Conservation (phyloP, 2,113 vertebrate genomes). For the Hippolais icterina region DNA sequence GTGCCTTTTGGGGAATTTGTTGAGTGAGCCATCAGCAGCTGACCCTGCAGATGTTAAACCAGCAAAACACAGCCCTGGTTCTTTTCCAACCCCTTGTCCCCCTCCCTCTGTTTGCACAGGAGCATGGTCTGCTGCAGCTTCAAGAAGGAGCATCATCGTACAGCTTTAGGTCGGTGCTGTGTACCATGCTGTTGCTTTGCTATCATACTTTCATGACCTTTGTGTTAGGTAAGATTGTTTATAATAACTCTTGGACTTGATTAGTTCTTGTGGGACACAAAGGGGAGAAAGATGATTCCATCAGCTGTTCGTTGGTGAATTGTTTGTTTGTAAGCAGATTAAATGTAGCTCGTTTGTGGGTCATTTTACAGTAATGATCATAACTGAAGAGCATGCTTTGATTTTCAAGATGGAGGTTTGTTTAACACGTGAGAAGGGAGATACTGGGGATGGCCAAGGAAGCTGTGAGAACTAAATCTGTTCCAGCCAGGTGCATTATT, state of each 20-base stretch:
- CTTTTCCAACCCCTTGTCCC: not conserved
- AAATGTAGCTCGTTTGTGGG: not conserved
- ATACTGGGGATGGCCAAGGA: not conserved
- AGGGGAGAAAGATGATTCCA: not conserved
- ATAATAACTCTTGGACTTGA: constrained; percentile 44
- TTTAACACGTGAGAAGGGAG: not conserved
- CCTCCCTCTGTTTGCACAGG: constrained; percentile 74
- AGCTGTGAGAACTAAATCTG: not conserved
- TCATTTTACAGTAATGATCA: not conserved
- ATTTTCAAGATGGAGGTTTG: not conserved
- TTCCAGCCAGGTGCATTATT: not conserved
- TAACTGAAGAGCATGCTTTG: not conserved
- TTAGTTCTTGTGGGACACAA: constrained; percentile 19
- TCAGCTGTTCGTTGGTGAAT: not conserved
- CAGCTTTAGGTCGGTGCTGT: constrained; percentile 93
- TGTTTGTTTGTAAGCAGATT: not conserved
- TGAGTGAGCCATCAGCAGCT: not conserved
- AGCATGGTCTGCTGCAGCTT: constrained; percentile 91
- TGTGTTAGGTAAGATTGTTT: constrained; percentile 85
- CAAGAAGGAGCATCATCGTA: constrained; percentile 86
- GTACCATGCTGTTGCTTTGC: constrained; percentile 95
- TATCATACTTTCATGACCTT: constrained; percentile 99
- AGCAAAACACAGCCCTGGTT: not conserved
- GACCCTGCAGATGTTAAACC: not conserved
- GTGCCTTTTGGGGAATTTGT: not conserved